phyloP scores from a whole-genome alignment of 2,113 vertebrate species.

The Calonectris borealis region DNA sequence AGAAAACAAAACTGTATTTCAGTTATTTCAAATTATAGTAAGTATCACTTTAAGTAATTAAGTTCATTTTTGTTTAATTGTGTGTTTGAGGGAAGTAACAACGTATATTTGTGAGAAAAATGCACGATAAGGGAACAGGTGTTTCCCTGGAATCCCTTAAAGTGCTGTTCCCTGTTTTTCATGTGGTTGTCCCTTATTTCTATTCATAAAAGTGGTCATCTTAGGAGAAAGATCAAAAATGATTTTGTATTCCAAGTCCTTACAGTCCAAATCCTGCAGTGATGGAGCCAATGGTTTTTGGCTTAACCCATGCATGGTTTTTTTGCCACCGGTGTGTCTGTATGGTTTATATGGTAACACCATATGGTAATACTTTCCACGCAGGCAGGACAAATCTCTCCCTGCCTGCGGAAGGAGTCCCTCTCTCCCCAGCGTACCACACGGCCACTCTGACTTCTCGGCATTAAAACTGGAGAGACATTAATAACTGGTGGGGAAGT shows the following conservation, averaged over 20 bases:
- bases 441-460: background rate
- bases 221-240: background rate
- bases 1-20: background rate
- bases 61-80: background rate
- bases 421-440: rapidly evolving
- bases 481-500: background rate
- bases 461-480: background rate
- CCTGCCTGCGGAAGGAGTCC: background rate
- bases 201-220: background rate
- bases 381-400: background rate
- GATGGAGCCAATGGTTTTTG: background rate
- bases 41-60: background rate
- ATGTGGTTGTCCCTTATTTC: background rate
- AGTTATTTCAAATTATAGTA: background rate
- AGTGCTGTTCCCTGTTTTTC: background rate
- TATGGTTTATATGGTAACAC: background rate
- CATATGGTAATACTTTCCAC: background rate
- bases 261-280: background rate
- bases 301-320: background rate
- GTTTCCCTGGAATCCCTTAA: background rate
- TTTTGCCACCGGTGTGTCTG: background rate
- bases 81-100: background rate
- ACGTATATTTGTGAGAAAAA: background rate
- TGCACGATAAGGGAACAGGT: background rate
- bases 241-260: background rate